phyloP scores from a whole-genome alignment of 2,113 vertebrate genomes.

The Coregonus clupeaformis region DNA sequence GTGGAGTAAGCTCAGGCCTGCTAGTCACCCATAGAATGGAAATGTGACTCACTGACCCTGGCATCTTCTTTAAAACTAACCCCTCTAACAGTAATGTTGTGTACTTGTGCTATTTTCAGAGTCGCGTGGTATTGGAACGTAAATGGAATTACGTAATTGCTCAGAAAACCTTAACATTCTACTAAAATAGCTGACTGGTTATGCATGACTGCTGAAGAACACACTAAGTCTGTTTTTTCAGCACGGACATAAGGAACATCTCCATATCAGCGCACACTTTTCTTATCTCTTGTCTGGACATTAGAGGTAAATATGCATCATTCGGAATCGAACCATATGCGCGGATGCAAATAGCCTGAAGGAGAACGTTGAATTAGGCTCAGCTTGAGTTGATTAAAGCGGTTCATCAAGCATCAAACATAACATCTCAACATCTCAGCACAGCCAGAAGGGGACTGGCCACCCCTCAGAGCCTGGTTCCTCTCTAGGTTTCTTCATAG shows the following conservation, averaged over 20 bases:
- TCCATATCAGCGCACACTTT: not conserved
- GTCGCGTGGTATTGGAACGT: not conserved
- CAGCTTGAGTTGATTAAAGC: conserved; percentile 31
- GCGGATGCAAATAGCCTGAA: conserved; percentile 29
- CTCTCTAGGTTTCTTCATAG: no score
- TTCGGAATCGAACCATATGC: conserved; percentile 37
- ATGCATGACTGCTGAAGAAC: not conserved
- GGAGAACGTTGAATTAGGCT: conserved; percentile 45
- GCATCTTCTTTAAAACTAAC: not conserved
- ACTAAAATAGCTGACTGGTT: not conserved
- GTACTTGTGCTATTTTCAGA: not conserved
- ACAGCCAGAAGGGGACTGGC: no score
- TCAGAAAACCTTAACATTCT: conserved; percentile 6
- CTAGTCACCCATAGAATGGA: not conserved
- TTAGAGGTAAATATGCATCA: conserved; percentile 16
- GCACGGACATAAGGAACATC: not conserved
- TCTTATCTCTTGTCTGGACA: not conserved
- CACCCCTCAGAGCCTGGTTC: no score
- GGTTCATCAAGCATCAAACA: conserved; percentile 35
- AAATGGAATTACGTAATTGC: not conserved
- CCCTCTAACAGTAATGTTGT: not conserved
- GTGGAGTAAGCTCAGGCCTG: no score
- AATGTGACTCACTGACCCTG: not conserved
- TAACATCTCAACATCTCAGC: not conserved
- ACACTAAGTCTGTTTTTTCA: not conserved